Base-by-base conservation (phyloP, 1,140 invertebrate genomes). In the Leptonema lineaticorne region DNA sequence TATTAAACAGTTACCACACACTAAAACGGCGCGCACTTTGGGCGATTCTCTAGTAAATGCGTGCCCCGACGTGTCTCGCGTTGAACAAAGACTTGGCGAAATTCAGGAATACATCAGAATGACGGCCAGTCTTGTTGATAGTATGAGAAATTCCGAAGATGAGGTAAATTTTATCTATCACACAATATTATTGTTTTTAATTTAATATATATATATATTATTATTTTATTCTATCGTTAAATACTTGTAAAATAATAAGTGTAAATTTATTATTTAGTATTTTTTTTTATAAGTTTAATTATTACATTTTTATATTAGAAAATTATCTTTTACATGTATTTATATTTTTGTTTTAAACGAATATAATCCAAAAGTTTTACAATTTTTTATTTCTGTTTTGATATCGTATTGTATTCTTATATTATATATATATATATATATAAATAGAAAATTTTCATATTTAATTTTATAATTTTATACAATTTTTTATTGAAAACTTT, bases 81-180 rank as follows among this genome's bases (percentile, higher is more conserved):
- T 87, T 1, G 85, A 87, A 69, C 80, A 80, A 20, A 78, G 85
- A 4, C 78, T 88, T 16, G 85, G 85, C 68, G 85, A 87, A 75
- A 87, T 88, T 56, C 77, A 84, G 45, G 86, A 87, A 66, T 87
- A 87, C 72, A 87, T 88, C 63, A 79, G 83, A 75, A 83, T 85
- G 9, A 88, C 86, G 11, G 83, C 85, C 11, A 82, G 81, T 1
- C 82, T 87, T 73, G 86, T 88, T 74, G 86, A 87, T 58, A 85
- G 84, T 9, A 82, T 88, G 76, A 79, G 82, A 66, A 83, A 83
- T 73, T 86, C 85, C 1, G 83, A 82, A 69, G 85, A 87, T 78
- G 84, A 86, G 74, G 86, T 87, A 75, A 79, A 78, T 30, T 22
- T 37, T 11, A 41, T 33, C 16, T 48, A 33, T 33, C n/a, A n/a